Conservation (phyloP, 1,140 invertebrate species). For the Leptinotarsa texana region DNA sequence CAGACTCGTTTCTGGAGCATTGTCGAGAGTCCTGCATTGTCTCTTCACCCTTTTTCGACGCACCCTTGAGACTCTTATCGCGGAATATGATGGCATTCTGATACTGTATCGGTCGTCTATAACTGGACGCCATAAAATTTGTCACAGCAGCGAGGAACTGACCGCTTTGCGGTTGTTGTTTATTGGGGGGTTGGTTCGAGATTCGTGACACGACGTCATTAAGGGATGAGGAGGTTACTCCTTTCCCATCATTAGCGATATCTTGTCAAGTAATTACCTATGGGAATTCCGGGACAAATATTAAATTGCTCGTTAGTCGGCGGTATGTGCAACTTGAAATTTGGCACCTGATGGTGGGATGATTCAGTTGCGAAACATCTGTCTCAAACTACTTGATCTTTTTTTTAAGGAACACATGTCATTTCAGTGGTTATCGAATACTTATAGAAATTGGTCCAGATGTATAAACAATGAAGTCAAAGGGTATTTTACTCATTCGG, state of each 20-base stretch:
- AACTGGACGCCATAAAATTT: conserved; percentile 34
- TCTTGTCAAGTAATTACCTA: not conserved
- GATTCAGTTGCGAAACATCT: too few relatives aligned
- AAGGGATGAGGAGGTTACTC: not conserved
- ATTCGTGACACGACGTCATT: not conserved
- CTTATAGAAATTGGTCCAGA: too few relatives aligned
- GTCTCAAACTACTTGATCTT: too few relatives aligned
- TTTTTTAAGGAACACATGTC: too few relatives aligned
- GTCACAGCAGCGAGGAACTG: conserved; percentile 27
- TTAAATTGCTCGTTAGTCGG: not conserved
- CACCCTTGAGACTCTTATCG: not conserved
- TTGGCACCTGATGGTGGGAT: too few relatives aligned
- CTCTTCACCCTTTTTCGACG: not conserved
- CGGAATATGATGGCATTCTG: not conserved
- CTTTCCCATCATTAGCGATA: conserved; percentile 5
- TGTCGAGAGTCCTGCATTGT: not conserved
- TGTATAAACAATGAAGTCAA: too few relatives aligned
- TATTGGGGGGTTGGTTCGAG: conserved; percentile 1
- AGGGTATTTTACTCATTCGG: too few relatives aligned
- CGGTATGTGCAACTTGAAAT: not conserved
- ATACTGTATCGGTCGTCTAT: conserved; percentile 16
- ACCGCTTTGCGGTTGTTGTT: not conserved
- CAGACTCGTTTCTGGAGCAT: conserved; percentile 13
- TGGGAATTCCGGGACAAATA: not conserved
- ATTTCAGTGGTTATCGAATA: too few relatives aligned